phyloP scores from a whole-genome alignment of 2,113 vertebrate species.

The Ellobius talpinus region DNA sequence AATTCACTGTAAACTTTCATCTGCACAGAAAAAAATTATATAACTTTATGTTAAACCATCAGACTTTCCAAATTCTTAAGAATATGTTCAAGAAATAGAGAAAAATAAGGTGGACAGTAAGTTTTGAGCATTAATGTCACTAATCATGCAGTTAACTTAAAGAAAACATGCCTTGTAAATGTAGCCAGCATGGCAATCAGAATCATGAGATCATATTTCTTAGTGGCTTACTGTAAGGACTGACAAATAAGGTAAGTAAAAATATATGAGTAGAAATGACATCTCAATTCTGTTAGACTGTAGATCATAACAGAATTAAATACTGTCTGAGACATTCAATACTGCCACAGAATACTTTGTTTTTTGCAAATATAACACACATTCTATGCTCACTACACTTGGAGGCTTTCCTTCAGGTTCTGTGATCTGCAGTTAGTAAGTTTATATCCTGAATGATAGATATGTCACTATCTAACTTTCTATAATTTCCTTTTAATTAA shows the following conservation, averaged over 20 bases:
- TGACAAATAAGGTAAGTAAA: neutral
- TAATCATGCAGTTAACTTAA: neutral
- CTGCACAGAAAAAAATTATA: neutral
- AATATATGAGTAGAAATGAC: neutral
- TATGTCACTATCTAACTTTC: conserved; percentile 22
- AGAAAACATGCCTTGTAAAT: conserved; percentile 44
- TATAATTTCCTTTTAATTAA: conserved; percentile 62
- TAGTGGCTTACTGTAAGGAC: neutral
- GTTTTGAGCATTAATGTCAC: neutral
- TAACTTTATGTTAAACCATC: neutral
- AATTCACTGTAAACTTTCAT: neutral
- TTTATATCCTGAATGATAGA: conserved; percentile 6
- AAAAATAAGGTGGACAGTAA: neutral
- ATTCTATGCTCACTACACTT: neutral
- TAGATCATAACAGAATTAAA: neutral
- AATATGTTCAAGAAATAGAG: neutral
- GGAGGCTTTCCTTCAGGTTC: neutral
- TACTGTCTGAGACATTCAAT: neutral
- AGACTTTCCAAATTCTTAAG: neutral
- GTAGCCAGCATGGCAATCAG: neutral
- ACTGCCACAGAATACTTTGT: neutral
- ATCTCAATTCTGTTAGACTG: neutral
- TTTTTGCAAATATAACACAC: neutral
- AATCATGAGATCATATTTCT: neutral
- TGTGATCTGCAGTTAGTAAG: neutral